phyloP scores from a whole-genome alignment of 2,113 vertebrate species.

The Promerops cafer region DNA sequence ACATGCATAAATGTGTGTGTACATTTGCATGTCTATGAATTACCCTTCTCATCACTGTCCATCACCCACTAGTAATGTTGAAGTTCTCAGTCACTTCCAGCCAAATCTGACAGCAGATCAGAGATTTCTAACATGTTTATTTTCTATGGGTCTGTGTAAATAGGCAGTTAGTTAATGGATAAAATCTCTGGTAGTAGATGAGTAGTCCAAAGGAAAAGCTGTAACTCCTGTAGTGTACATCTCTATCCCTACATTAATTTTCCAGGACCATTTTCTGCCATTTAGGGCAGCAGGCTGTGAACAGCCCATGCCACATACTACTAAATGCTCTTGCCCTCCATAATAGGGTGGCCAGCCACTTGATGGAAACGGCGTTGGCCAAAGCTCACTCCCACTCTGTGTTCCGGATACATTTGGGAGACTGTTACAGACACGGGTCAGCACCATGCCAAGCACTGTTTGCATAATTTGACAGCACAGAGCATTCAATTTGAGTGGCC shows the following conservation, averaged over 20 bases:
- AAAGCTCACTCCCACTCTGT: background rate
- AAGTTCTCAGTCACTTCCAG: background rate
- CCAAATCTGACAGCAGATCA: background rate
- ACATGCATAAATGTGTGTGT: background rate
- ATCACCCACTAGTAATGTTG: background rate
- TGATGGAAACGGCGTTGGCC: background rate
- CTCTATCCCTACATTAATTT: background rate
- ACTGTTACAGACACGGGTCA: background rate
- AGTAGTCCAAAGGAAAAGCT: background rate
- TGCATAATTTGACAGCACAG: background rate
- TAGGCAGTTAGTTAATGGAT: background rate
- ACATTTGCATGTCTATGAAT: background rate
- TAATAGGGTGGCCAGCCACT: background rate
- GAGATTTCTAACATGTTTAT: background rate
- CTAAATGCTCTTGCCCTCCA: background rate
- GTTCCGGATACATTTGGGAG: background rate
- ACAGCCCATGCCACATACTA: background rate
- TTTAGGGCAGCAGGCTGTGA: background rate
- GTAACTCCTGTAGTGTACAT: background rate
- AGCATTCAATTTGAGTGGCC: background rate
- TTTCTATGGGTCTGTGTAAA: background rate
- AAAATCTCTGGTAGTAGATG: background rate
- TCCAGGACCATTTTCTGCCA: background rate
- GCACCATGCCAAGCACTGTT: background rate
- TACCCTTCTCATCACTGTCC: background rate